phyloP scores from a whole-genome alignment of 2,888 invertebrate species.

The Diarsia dahlii region DNA sequence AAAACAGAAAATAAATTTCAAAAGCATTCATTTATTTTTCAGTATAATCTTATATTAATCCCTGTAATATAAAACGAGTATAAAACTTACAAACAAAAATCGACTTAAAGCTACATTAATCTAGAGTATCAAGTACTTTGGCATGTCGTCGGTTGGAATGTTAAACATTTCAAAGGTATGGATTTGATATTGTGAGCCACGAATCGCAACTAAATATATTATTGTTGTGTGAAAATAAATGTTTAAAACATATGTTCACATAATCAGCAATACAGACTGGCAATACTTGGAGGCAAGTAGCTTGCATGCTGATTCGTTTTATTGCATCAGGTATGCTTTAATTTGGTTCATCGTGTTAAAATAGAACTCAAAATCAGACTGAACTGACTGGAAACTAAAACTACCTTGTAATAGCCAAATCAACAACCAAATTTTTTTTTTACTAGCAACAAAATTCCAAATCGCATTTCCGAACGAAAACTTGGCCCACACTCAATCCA shows the following conservation, averaged over 20 bases:
- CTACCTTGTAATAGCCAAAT: neutral
- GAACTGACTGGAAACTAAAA: no score
- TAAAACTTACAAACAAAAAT: constrained; percentile 67
- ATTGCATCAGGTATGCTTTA: neutral
- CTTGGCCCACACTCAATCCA: constrained; percentile 27
- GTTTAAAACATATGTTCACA: neutral
- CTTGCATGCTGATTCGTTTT: neutral
- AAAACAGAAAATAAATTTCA: constrained; percentile 39
- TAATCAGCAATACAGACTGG: neutral
- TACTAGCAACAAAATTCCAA: constrained; percentile 19
- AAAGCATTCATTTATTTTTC: constrained; percentile 64
- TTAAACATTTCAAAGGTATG: constrained; percentile 49
- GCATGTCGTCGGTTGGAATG: constrained; percentile 72
- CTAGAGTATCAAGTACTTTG: constrained; percentile 80
- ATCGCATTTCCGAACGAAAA: constrained; percentile 21
- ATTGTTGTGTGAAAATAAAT: neutral
- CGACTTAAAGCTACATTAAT: constrained; percentile 64
- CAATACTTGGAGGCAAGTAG: neutral
- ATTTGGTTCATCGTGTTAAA: neutral
- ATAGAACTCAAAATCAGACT: neutral
- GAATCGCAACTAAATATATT: constrained; percentile 5
- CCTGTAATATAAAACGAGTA: constrained; percentile 74
- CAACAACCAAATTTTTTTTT: neutral
- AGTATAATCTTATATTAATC: constrained; percentile 73
- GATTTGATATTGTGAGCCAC: constrained; percentile 26